Evolutionary conservation across 2,888 invertebrate genomes (phyloP).

Genomic region (Dorcus hopei): DNA sequence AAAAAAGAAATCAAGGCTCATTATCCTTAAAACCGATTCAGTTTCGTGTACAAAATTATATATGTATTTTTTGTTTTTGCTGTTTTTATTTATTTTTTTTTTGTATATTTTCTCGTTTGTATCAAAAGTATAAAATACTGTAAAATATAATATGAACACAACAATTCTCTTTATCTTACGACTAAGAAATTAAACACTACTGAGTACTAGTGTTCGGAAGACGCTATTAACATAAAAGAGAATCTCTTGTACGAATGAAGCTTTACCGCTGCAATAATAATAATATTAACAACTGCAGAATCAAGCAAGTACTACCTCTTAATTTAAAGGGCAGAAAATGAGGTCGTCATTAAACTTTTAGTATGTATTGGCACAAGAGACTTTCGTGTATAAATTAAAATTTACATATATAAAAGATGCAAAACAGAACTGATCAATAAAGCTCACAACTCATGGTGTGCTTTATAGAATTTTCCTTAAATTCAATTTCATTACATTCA

Average conservation of each 20-base stretch:
- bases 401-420: no score
- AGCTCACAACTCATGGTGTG: no score
- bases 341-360: background rate
- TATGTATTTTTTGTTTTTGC: constrained; percentile 12
- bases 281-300: background rate
- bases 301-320: no score
- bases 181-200: constrained; percentile 24
- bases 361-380: constrained; percentile 10
- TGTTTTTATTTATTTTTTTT: constrained; percentile 30
- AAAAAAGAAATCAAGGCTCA: constrained; percentile 20
- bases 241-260: constrained; percentile 6
- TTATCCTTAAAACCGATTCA: constrained; percentile 14
- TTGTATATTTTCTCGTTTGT: constrained; percentile 37
- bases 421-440: no score
- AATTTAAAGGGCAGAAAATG: no score
- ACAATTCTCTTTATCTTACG: constrained; percentile 51
- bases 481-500: no score
- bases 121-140: constrained; percentile 51
- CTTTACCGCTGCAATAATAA: background rate
- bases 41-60: background rate
- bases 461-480: no score
- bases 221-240: constrained; percentile 14
- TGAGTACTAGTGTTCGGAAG: constrained; percentile 16
- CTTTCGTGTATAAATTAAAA: constrained; percentile 9
- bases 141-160: constrained; percentile 49